Base-by-base conservation (phyloP, 2,797 vertebrate genomes). In the Spea hammondii region DNA sequence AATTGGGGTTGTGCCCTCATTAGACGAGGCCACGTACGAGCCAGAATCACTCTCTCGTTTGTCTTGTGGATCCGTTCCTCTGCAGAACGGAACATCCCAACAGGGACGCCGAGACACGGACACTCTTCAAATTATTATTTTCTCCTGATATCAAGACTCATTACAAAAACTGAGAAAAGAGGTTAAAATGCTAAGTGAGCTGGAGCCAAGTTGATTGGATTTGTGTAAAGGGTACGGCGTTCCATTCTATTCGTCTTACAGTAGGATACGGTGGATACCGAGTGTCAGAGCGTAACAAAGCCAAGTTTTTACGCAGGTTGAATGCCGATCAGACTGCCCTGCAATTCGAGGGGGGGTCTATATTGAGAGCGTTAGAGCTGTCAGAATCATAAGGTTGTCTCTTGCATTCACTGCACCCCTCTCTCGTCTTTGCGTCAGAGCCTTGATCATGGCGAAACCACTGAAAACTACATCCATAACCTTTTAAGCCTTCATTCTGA, bases 151-250 rank as follows among this genome's bases (percentile, higher is more conserved):
- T 86, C 85, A 80, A 85, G 88, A 86, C 86, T 87, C 79, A 82
- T 82, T 77, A 77, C 65, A 2, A 64, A 73, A 62, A 74, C 70
- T 57, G 70, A 77, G 70, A 77, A 48, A 66, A 59, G 69, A 77
- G 88, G 88, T 89, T 89, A 88, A 86, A 87, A 87, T 87, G 82
- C 82, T 88, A 82, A 89, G 82, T 9, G 0, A 79, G 83, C 86
- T 3, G 6, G 84, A 81, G 87, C 85, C 64, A 82, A 84, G 84
- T 85, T 88, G 87, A 88, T 88, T 85, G 86, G 86, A 86, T 70
- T 87, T 65, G 86, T 81, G 80, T 83, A 84, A 84, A 84, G 71
- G 72, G 62, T 73, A 68, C 83, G 84, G 78, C 53, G 80, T 32
- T 68, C 78, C 55, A 54, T 57, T 0, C 0, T 72, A 78, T 12